phyloP scores from a whole-genome alignment of 23 tunicate genomes.

The Styela plicata region DNA sequence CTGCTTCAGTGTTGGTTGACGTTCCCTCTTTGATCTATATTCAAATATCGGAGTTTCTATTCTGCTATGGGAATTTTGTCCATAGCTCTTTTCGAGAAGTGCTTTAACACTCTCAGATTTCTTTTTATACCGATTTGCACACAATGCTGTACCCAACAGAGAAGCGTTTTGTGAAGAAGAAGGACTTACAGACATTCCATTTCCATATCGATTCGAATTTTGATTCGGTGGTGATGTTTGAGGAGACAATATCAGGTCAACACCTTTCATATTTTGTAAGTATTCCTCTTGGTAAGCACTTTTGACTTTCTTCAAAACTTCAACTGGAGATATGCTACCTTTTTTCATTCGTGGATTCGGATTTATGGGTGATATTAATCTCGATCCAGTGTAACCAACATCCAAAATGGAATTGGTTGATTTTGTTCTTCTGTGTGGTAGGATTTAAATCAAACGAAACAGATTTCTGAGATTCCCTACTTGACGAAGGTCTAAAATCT shows the following conservation, averaged over 20 bases:
- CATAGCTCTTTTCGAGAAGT: not conserved
- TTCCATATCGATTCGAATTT: not conserved
- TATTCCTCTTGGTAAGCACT: constrained; percentile 37
- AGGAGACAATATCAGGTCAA: constrained; percentile 2
- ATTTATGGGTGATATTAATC: not conserved
- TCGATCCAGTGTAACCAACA: not conserved
- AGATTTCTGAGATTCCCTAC: constrained; percentile 3
- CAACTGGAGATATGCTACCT: not conserved
- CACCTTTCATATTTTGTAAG: constrained; percentile 35
- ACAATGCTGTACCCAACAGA: not conserved
- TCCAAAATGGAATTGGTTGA: not conserved
- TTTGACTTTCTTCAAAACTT: constrained; percentile 12
- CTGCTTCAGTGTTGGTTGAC: not conserved
- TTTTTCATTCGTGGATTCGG: not conserved
- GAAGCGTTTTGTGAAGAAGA: not conserved
- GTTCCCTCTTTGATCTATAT: not conserved
- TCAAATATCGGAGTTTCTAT: too few species aligned
- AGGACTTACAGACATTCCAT: not conserved
- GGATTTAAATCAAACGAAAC: not conserved
- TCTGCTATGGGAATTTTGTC: not conserved
- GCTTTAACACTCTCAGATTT: not conserved
- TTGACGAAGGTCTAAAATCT: not conserved
- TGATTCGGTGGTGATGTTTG: not conserved
- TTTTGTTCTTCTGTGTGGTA: not conserved
- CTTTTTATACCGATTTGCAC: constrained; percentile 5